Conservation (phyloP, 2,113 vertebrate genomes). For the Urocynchramus pylzowi region DNA sequence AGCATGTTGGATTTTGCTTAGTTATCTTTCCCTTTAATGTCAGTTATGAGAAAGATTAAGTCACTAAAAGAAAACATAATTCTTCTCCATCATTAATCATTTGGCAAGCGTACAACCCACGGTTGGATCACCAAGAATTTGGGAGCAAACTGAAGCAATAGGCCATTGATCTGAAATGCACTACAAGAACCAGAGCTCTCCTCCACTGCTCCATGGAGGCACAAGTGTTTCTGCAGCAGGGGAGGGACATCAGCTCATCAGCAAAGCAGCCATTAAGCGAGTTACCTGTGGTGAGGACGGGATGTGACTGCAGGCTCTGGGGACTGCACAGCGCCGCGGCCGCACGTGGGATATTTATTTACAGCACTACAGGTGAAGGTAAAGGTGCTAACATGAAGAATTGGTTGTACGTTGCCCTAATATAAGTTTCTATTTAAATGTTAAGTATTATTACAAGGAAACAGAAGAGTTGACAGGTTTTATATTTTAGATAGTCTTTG, state of each 20-base stretch:
- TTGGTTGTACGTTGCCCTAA: slow-evolving; percentile 28
- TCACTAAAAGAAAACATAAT: not conserved
- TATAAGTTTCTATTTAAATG: slow-evolving; percentile 19
- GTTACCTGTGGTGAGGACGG: not conserved
- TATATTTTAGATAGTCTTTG: not conserved
- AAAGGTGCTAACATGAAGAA: not conserved
- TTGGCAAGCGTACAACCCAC: not conserved
- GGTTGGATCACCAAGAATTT: not conserved
- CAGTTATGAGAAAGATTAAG: not conserved
- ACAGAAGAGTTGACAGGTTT: slow-evolving; percentile 11
- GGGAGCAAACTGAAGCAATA: not conserved
- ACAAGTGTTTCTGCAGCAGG: slow-evolving; percentile 3
- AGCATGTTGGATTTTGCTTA: not conserved
- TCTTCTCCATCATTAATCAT: not conserved
- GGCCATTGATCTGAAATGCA: slow-evolving; percentile 20
- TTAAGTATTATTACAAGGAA: slow-evolving; percentile 10
- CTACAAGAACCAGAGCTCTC: slow-evolving; percentile 20
- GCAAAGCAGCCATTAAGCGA: slow-evolving; percentile 41
- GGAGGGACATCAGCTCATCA: slow-evolving; percentile 15
- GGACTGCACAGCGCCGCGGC: not conserved
- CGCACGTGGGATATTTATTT: not conserved
- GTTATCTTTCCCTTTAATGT: not conserved
- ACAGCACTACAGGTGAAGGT: not conserved
- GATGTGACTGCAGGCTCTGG: not conserved
- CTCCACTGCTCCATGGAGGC: not conserved